phyloP scores from a whole-genome alignment of 2,797 vertebrate genomes.

The Ispidina picta region DNA sequence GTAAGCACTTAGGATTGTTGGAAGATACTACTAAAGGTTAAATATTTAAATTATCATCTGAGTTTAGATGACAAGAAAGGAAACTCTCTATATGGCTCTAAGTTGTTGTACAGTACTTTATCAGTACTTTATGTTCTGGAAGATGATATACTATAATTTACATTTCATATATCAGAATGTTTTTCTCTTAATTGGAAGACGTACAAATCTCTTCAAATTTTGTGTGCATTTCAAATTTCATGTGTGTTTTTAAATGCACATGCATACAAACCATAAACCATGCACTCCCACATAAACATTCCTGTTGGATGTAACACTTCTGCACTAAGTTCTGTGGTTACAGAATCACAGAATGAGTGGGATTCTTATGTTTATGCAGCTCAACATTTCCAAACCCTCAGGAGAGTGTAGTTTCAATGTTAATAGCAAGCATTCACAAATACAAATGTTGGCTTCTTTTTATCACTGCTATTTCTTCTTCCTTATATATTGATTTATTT shows the following conservation, averaged over 20 bases:
- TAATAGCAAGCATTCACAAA: neutral
- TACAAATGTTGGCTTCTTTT: neutral
- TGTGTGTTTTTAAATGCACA: neutral
- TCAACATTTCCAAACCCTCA: neutral
- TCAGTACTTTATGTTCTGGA: neutral
- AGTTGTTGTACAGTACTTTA: neutral
- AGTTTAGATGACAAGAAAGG: neutral
- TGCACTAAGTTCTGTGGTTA: rapidly evolving
- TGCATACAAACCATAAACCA: neutral
- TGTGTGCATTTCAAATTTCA: neutral
- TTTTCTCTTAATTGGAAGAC: neutral
- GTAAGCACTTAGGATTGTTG: neutral
- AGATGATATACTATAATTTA: neutral
- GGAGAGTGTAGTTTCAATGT: neutral
- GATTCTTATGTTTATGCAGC: neutral
- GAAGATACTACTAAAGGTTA: neutral
- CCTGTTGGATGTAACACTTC: neutral
- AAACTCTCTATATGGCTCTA: neutral
- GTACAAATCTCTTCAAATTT: neutral
- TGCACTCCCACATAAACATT: neutral
- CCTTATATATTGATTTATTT: neutral
- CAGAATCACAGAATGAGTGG: neutral
- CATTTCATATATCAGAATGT: neutral
- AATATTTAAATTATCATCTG: neutral
- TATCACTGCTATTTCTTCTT: neutral